Conservation (phyloP, 2,888 invertebrate genomes). For the Andrena camellia region DNA sequence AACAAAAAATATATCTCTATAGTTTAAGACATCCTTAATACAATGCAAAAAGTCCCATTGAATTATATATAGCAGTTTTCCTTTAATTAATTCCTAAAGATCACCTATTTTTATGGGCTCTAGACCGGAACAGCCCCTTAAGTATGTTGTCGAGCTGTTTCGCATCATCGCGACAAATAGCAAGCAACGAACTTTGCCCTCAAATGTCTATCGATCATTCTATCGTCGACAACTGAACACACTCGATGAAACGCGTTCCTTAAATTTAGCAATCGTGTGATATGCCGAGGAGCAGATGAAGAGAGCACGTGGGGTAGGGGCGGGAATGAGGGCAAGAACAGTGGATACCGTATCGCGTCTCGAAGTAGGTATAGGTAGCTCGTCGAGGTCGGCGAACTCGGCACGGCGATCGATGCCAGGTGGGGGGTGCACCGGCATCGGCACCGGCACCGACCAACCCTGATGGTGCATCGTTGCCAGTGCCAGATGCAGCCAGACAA, state of each 20-base stretch:
- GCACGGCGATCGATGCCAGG: conserved; percentile 62
- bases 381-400: conserved; percentile 60
- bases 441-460: conserved; percentile 6
- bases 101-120: too few relatives aligned
- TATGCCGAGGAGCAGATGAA: conserved; percentile 1
- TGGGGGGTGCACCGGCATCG: conserved; percentile 60
- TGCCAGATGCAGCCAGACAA: conserved; percentile 46
- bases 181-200: too few relatives aligned
- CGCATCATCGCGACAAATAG: too few relatives aligned
- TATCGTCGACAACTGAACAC: conserved; percentile 14
- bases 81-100: too few relatives aligned
- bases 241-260: conserved; percentile 18
- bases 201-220: not conserved
- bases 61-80: too few relatives aligned
- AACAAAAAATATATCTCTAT: too few relatives aligned
- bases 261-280: conserved; percentile 40
- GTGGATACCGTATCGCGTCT: conserved; percentile 33
- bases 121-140: too few relatives aligned
- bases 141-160: too few relatives aligned
- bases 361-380: conserved; percentile 14
- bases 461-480: conserved; percentile 28
- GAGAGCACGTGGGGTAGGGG: conserved; percentile 6
- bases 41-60: too few relatives aligned
- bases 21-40: too few relatives aligned
- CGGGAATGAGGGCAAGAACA: conserved; percentile 16